Evolutionary conservation across 2,797 vertebrate genomes (phyloP).

Genomic region (Cygnus olor): DNA sequence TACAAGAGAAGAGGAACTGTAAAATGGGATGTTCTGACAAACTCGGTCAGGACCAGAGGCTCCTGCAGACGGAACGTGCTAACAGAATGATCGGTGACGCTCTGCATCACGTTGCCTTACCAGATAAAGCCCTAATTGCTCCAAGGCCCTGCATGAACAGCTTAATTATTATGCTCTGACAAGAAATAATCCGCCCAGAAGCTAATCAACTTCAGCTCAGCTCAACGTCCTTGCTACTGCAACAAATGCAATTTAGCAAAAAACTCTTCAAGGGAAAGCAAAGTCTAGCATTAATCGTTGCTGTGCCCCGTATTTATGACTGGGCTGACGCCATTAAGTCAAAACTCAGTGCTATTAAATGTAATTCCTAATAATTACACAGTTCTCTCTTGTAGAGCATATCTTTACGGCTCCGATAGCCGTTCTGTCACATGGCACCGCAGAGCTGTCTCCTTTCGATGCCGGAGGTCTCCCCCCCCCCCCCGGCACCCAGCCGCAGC

Average conservation of each 20-base stretch:
- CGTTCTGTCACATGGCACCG: rapidly evolving
- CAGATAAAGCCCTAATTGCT: not conserved
- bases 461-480: rapidly evolving
- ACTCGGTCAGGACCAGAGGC: not conserved
- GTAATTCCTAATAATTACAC: not conserved
- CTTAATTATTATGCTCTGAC: not conserved
- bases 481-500: rapidly evolving
- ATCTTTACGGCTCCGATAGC: not conserved
- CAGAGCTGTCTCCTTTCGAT: not conserved
- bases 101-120: not conserved
- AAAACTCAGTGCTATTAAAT: not conserved
- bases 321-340: not conserved
- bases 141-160: rapidly evolving
- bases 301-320: not conserved
- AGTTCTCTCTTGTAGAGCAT: not conserved
- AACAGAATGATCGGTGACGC: not conserved
- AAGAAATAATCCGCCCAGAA: not conserved
- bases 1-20: not conserved
- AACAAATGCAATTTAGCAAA: not conserved
- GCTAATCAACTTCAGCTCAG: not conserved
- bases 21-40: not conserved
- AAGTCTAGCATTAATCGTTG: not conserved
- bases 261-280: not conserved
- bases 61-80: rapidly evolving
- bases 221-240: not conserved